phyloP scores from a whole-genome alignment of 2,888 invertebrate genomes.

The Muscina levida region DNA sequence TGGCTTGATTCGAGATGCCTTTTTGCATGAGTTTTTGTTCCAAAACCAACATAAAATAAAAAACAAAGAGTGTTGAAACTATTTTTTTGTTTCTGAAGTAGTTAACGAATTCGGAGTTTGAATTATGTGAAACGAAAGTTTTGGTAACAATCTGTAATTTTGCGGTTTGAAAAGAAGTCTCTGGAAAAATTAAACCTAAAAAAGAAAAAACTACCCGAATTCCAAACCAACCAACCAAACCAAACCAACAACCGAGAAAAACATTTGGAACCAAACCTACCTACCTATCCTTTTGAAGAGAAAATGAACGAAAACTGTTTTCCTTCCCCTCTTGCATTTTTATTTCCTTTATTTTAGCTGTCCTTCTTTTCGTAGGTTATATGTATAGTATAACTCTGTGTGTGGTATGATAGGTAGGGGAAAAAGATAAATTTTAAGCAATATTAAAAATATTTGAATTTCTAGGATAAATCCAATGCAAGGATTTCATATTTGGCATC shows the following conservation, averaged over 20 bases:
- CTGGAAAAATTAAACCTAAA: no score
- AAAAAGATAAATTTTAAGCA: background rate
- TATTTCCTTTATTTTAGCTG: constrained; percentile 37
- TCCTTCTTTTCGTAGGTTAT: constrained; percentile 6
- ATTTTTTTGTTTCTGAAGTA: constrained; percentile 48
- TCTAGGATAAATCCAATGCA: background rate
- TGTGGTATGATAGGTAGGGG: background rate
- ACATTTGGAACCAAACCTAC: constrained; percentile 2
- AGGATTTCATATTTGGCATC: no score
- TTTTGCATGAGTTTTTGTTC: constrained; percentile 60
- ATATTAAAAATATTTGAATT: no score
- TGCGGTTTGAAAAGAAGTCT: constrained; percentile 74
- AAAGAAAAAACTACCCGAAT: constrained; percentile 53
- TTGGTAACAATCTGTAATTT: constrained; percentile 57
- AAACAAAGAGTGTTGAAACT: constrained; percentile 35
- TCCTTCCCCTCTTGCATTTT: constrained; percentile 30
- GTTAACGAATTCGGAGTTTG: constrained; percentile 42
- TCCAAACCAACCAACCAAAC: constrained; percentile 40
- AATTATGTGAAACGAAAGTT: constrained; percentile 35
- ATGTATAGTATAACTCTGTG: background rate
- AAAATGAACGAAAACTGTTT: constrained; percentile 31
- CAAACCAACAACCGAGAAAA: no score
- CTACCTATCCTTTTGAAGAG: constrained; percentile 13
- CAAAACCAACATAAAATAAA: constrained; percentile 21
- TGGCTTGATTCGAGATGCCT: constrained; percentile 46